Base-by-base conservation (phyloP, 2,888 invertebrate genomes). In the Agrotis clavis region DNA sequence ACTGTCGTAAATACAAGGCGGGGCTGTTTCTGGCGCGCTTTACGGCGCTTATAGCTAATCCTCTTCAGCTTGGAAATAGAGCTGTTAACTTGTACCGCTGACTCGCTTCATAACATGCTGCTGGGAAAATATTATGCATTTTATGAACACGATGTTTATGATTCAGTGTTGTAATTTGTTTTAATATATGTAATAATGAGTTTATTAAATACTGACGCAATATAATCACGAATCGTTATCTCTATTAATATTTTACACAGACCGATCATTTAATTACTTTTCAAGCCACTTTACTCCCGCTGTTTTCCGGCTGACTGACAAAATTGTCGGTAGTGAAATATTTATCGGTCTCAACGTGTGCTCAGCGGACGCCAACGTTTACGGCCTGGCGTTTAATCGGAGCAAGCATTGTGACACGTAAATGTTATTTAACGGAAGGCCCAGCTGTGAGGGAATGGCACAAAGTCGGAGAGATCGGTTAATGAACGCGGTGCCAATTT, bases 401-500 rank as follows among this genome's bases (percentile, higher is more conserved):
- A 59, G 63, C 73, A 68, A 68, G 64, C 62, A 74, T 75, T 81
- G 75, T 69, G 70, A 76, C 85, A 85, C 83, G 81, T 81, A 79
- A 75, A 80, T 75, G 73, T 84, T 85, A 84, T 86, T 87, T 76
- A 84, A 73, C 79, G 77, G 78, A 67, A 53, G 83, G 79, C 79
- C 74, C 72, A 74, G 68, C 71, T 76, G 74, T 79, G 74, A 57
- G 51, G 60, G 67, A 4, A 25, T 2, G 14, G 19, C 2, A 71
- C 74, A 72, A 62, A 79, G 63, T 62, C 57, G 50, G 30, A 19
- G 77, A 84, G 86, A 87, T 88, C 86, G 81, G 85, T 87, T 88
- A 88, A 90, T 90, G 88, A 89, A 87, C 66, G 76, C 74, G 70
- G n/a, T 77, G 87, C 85, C 88, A 89, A 89, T 89, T 90, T 88